Evolutionary conservation across 1,140 invertebrate genomes (phyloP).

Genomic region (Zaprionus africanus): DNA sequence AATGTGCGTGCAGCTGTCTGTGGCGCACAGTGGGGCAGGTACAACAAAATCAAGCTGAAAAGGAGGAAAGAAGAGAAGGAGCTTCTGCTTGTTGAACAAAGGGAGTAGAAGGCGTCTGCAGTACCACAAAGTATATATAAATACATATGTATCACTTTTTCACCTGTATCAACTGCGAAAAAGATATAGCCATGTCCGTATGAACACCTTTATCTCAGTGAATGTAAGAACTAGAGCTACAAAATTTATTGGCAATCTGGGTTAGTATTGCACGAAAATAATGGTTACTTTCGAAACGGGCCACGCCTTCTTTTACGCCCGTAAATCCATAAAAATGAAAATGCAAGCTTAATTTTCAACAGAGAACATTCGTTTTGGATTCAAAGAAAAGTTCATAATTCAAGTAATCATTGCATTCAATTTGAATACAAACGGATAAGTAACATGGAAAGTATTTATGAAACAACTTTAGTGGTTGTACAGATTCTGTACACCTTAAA

Average conservation of each 20-base stretch:
- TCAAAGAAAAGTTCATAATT: background rate
- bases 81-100: too few relatives aligned
- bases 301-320: background rate
- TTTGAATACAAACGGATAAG: background rate
- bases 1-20: slow-evolving; percentile 17
- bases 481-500: too few relatives aligned
- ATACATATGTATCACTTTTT: too few relatives aligned
- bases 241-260: background rate
- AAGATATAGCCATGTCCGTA: background rate
- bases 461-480: too few relatives aligned
- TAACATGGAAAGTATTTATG: too few relatives aligned
- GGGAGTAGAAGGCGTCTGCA: too few relatives aligned
- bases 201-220: background rate
- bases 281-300: background rate
- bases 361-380: background rate
- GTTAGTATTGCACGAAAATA: background rate
- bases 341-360: background rate
- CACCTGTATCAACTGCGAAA: too few relatives aligned
- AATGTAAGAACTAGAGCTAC: background rate
- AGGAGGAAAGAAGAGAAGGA: too few relatives aligned
- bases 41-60: background rate
- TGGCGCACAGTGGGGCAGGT: slow-evolving; percentile 16
- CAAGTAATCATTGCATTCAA: background rate
- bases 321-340: background rate
- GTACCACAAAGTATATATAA: too few relatives aligned